Conservation (phyloP, 1,140 invertebrate species). For the Nebria ingens region DNA sequence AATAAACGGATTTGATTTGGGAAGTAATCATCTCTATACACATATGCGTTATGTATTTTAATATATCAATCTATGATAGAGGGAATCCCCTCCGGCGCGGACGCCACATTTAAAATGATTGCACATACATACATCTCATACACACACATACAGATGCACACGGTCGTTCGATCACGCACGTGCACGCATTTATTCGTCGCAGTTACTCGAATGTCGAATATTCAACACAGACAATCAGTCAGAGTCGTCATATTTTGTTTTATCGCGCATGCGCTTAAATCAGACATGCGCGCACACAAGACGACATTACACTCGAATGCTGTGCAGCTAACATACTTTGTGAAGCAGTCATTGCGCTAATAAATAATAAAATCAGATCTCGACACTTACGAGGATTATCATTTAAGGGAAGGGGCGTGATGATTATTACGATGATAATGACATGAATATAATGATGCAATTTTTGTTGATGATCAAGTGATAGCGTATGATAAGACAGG, state of each 20-base stretch:
- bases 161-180: too few species aligned
- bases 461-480: background rate
- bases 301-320: background rate
- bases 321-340: background rate
- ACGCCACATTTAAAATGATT: background rate
- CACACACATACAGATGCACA: too few species aligned
- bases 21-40: constrained; percentile 3
- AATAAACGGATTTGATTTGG: background rate
- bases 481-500: too few species aligned
- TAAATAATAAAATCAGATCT: background rate
- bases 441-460: background rate
- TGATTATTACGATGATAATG: background rate
- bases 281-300: background rate
- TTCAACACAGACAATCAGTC: too few species aligned
- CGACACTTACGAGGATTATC: background rate
- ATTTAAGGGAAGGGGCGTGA: background rate
- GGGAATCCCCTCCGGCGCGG: background rate
- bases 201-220: too few species aligned
- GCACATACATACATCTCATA: too few species aligned
- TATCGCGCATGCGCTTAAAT: too few species aligned
- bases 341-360: background rate
- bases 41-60: constrained; percentile 6
- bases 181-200: too few species aligned
- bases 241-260: too few species aligned
- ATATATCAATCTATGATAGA: background rate